Conservation (phyloP, 2,888 invertebrate species). For the Plusia festucae region DNA sequence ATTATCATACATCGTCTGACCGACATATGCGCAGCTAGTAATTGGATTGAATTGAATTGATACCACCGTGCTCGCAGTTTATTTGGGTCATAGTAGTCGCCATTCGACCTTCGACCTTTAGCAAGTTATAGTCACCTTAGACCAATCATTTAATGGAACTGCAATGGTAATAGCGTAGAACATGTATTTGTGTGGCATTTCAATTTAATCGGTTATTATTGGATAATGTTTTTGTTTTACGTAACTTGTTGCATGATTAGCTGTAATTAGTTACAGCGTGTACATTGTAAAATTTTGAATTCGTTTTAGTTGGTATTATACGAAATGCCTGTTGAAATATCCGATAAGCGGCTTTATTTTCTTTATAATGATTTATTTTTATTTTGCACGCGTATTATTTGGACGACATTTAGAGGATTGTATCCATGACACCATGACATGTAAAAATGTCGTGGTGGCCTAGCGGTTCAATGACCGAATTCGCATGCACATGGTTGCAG, state of each 20-base stretch:
- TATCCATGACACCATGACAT: too few species aligned
- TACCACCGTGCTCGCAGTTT: slow-evolving; percentile 75
- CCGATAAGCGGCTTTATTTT: too few species aligned
- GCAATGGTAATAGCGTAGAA: slow-evolving; percentile 62
- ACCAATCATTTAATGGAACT: slow-evolving; percentile 65
- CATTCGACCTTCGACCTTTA: slow-evolving; percentile 73
- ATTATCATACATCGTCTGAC: slow-evolving; percentile 43
- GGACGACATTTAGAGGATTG: too few species aligned
- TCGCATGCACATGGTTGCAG: too few species aligned
- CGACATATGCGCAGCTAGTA: slow-evolving; percentile 68
- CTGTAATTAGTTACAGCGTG: not conserved
- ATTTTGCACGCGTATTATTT: too few species aligned
- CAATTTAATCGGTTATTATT: slow-evolving; percentile 47
- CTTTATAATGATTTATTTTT: too few species aligned
- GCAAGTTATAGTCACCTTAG: slow-evolving; percentile 59
- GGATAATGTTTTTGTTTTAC: slow-evolving; percentile 20
- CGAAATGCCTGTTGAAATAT: too few species aligned
- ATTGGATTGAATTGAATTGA: slow-evolving; percentile 85
- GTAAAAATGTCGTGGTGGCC: too few species aligned
- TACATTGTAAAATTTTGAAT: not conserved
- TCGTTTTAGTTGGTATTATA: not conserved
- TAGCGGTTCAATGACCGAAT: too few species aligned
- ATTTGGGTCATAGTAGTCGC: slow-evolving; percentile 80
- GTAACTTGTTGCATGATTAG: not conserved
- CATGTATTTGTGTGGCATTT: slow-evolving; percentile 39